A percentile compares a stretch with the other conserved stretches of the same genome.
These are phyloP conservation scores for Melanaphis sacchari DNA, from an alignment of 1,140 invertebrate species.

Conservation along the genomic window DNA sequence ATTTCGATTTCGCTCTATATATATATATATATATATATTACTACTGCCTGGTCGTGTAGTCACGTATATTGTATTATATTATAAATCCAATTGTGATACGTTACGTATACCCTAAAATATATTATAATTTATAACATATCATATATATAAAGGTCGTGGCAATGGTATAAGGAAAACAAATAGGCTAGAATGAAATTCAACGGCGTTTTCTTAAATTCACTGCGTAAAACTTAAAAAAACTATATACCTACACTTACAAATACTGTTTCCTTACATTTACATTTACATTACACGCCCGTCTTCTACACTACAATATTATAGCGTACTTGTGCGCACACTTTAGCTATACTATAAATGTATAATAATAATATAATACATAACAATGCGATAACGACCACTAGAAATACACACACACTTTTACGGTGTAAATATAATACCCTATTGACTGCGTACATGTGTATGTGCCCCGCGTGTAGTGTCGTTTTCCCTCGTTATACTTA, in stretches of 20 bases:
- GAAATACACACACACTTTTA: neutral
- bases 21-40: neutral
- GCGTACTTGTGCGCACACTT: neutral
- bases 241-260: neutral
- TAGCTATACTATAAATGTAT: neutral
- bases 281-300: neutral
- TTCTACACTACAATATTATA: neutral
- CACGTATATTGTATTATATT: neutral
- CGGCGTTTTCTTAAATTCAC: neutral
- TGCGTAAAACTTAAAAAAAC: neutral
- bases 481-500: conserved; percentile 23
- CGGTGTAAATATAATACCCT: neutral
- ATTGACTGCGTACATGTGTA: neutral
- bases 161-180: neutral
- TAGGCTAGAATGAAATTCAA: neutral
- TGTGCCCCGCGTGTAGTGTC: neutral
- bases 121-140: neutral
- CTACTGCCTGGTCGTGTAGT: neutral
- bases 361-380: neutral
- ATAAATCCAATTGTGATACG: neutral
- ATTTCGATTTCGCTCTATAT: conserved; percentile 28
- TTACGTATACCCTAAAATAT: neutral
- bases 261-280: neutral
- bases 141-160: neutral
- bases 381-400: conserved; percentile 34